phyloP scores from a whole-genome alignment of 30 jellyfish, hydroid and myxozoan species.

The Aurelia aurita region DNA sequence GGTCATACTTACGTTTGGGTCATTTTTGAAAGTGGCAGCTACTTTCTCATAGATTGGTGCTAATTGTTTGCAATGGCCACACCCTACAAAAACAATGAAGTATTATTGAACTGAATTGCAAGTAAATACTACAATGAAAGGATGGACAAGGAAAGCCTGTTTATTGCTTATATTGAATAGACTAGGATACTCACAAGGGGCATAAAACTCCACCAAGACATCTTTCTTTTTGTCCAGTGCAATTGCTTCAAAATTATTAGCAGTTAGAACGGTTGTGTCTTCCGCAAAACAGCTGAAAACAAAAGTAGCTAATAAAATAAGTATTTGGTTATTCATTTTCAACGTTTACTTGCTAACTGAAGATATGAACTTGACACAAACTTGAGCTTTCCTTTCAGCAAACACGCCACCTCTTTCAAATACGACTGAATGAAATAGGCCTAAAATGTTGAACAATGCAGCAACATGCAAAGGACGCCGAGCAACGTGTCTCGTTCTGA shows the following conservation, averaged over 20 bases:
- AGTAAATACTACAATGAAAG: not conserved
- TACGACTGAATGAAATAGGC: no score
- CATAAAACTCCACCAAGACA: slow-evolving; percentile 94
- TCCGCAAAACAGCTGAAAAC: slow-evolving; percentile 22
- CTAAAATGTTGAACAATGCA: no score
- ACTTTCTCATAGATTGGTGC: slow-evolving; percentile 97
- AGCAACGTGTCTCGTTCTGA: no score
- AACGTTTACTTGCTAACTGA: not conserved
- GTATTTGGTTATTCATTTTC: slow-evolving; percentile 16
- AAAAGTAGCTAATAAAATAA: not conserved
- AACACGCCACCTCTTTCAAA: no score
- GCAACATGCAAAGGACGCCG: no score
- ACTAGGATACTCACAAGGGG: slow-evolving; percentile 89
- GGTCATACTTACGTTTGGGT: slow-evolving; percentile 70
- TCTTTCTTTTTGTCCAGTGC: slow-evolving; percentile 90
- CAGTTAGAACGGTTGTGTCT: slow-evolving; percentile 66
- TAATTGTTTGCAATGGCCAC: slow-evolving; percentile 97
- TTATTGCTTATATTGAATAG: not conserved
- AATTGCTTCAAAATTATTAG: slow-evolving; percentile 74
- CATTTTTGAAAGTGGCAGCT: slow-evolving; percentile 82
- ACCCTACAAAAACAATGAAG: slow-evolving; percentile 72
- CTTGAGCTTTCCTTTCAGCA: no score
- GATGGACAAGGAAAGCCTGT: not conserved
- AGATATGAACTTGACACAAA: no score
- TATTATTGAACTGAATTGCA: not conserved